Evolutionary conservation across 1,140 invertebrate genomes (phyloP), one percentile per base, ranked within the genome.

Genomic region (Gyrodactylus bullatarudis): DNA sequence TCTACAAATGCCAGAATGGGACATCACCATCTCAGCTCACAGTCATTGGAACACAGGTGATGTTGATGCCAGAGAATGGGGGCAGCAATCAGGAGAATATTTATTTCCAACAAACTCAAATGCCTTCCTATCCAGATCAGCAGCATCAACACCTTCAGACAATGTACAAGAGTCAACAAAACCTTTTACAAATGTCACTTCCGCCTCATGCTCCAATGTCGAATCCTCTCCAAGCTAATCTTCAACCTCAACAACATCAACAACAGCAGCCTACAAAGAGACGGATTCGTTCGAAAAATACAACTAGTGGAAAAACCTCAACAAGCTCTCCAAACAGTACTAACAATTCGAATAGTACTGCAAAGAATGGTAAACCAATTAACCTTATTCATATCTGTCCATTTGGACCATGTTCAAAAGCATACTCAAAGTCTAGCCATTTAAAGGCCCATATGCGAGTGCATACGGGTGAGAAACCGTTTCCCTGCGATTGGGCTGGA

Each of bases 361-460:
- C n/a, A n/a, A n/a, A n/a, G n/a, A n/a, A n/a, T n/a, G n/a, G 54
- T n/a, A 54, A 54, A 54, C 34, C 34, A 54, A n/a, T 54, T 54
- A 54, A 54, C n/a, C 34, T 54, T 16, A n/a, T 73, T 24, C 72
- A 73, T 21, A 25, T 26, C 8, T 74, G 73, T 23, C 26, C 70
- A 20, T 69, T 23, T 26, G 68, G 20, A 21, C 88, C 88, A 22
- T 92, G 89, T 81, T 86, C 87, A 77, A 92, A 92, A 81, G 88
- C 91, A n/a, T 92, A 92, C 81, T 91, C 89, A 68, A 92, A 92
- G 81, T 91, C 89, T 80, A 90, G 88, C 24, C 89, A 92, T 80
- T 85, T 92, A 24, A 92, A 91, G 81, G 89, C 89, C 26, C 89
- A 91, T 80, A 88, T 89, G 79, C 83, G 89, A 78, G 91, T 88